A percentile compares a stretch with the other conserved stretches of the same genome.
These are phyloP conservation scores for Nesogale talazaci DNA, from an alignment of 2,113 vertebrate genomes.

Conservation along the genomic window DNA sequence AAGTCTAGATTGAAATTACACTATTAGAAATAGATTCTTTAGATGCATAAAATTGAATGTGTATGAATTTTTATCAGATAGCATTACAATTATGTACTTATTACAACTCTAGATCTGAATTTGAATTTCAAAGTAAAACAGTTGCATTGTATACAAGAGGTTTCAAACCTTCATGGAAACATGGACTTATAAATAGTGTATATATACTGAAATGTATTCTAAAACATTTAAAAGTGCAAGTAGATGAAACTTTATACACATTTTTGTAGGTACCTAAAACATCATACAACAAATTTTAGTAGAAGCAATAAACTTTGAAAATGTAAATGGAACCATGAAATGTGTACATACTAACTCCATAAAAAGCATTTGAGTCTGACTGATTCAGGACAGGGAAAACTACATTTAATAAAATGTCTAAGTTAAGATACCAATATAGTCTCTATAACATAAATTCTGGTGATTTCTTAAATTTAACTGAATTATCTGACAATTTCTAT, in stretches of 20 bases:
- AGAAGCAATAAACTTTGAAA: not conserved
- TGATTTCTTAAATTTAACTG: not conserved
- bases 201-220: not conserved
- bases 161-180: too few species aligned
- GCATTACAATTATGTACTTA: not conserved
- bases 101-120: not conserved
- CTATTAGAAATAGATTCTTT: not conserved
- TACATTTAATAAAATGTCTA: not conserved
- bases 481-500: not conserved
- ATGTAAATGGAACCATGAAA: not conserved
- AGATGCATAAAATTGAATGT: constrained; percentile 7
- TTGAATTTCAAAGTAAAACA: constrained; percentile 38
- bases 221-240: not conserved
- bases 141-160: not conserved
- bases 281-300: not conserved
- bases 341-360: not conserved
- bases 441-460: too few species aligned
- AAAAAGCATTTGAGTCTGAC: not conserved
- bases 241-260: not conserved
- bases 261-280: not conserved
- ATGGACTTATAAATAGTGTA: too few species aligned
- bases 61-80: constrained; percentile 2
- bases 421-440: not conserved
- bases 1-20: not conserved
- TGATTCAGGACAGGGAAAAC: not conserved